Base-by-base conservation (phyloP, 37 sponge, comb jelly and placozoan genomes). In the Tethya wilhelma region DNA sequence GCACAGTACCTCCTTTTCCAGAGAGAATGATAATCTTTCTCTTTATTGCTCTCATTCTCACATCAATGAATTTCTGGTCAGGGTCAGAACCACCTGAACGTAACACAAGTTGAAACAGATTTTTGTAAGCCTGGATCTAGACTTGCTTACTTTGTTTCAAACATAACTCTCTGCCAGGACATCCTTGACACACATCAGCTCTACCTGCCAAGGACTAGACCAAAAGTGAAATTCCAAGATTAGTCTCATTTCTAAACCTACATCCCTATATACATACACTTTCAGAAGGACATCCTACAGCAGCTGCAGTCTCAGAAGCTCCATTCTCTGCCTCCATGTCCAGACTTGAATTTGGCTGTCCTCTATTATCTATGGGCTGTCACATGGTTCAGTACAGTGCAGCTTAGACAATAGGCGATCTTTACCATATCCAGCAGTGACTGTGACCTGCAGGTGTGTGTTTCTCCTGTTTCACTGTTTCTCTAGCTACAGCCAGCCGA, bases 41-140 rank as follows among this genome's bases (percentile, higher is more conserved):
- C 69, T 69, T 87, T 32, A 87, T 73, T 36, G 97, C 97, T 44
- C 88, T 93, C 97, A 96, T 96, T 56, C 97, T 80, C 17, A 91
- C 81, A 55, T 96, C 91, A 68, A 96, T 93, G 33, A 82, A 84
- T 56, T 90, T 87, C 78, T 96, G 97, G 58, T 96, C 97, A 34
- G 79, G 79, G 77, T 93, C 97, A 59, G 25, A 53, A 32, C 67
- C 74, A 57, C 81, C 94, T 77, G 30, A 26, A 0, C 19, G 30
- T 25, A 22, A n/a, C n/a, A n/a, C n/a, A 64, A 3, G 5, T 4
- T 33, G 65, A 64, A 6, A 17, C 37, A 5, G 26, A 72, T 34
- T 4, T 55, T 46, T 0, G 20, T 29, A 60, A 9, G 1, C 8
- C 63, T 60, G 5, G n/a, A 11, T 17, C 20, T 17, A 12, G 20